Evolutionary conservation across 2,888 invertebrate genomes (phyloP), one percentile per base, ranked within the genome.

Genomic region (Leptinotarsa haldemani): DNA sequence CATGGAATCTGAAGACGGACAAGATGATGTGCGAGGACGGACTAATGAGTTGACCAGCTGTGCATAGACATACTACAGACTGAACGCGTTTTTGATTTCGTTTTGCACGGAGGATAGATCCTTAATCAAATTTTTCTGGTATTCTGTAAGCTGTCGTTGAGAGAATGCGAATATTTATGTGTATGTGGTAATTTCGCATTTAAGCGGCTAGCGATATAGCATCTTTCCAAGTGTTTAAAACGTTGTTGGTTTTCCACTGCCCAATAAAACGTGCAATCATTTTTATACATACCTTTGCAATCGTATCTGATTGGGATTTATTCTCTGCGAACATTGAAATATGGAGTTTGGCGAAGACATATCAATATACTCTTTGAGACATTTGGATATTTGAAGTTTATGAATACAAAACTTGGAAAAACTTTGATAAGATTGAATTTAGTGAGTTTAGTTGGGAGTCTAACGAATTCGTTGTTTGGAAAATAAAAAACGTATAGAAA

Each of bases 61-160:
- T 75, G 77, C 83, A 84, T 86, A 86, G 87, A 87, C 87, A 85
- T 85, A 86, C 86, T 85, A 86, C 86, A 86, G 86, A 87, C 87
- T 84, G 84, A 80, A 83, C 82, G 83, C 82, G 83, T 84, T 86
- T 87, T 86, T 86, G 82, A 81, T 81, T 85, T 84, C 84, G 82
- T 81, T 85, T 85, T 83, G 81, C 81, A 80, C 82, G 83, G 85
- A 82, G 85, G 85, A 87, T 86, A 87, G 87, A 87, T 86, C 86
- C 85, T 87, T 87, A 87, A 87, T 87, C 86, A 87, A 87, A 87
- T 86, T 87, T 86, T 87, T 86, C 85, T 86, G 85, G 85, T 85
- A 85, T 86, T 84, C 85, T 86, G 85, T 85, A 83, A 83, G 84
- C 85, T 86, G 86, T 86, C 86, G 85, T 82, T 84, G 83, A 80